Conservation (phyloP, 2,888 invertebrate genomes). For the Thymelicus acteon region DNA sequence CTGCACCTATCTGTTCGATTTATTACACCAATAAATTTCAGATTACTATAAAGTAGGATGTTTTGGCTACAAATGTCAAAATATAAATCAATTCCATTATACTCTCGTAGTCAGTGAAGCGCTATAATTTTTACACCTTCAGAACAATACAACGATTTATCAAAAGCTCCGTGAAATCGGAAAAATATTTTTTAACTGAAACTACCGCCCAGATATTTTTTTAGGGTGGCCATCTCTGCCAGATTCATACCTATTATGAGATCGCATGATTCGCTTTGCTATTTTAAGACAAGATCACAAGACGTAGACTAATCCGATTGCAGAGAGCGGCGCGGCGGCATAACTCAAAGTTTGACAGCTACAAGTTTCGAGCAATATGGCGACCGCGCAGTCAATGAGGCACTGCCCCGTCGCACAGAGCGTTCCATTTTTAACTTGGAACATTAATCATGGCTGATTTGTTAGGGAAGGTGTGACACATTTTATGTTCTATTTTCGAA, state of each 20-base stretch:
- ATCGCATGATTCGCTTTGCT: conserved; percentile 60
- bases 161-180: conserved; percentile 63
- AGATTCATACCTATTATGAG: conserved; percentile 49
- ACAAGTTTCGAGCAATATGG: conserved; percentile 83
- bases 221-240: conserved; percentile 34
- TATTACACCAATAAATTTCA: conserved; percentile 71
- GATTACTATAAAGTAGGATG: conserved; percentile 69
- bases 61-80: conserved; percentile 77
- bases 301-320: conserved; percentile 68
- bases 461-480: conserved; percentile 82
- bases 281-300: conserved; percentile 80
- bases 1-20: conserved; percentile 63
- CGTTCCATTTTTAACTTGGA: conserved; percentile 72
- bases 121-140: conserved; percentile 71
- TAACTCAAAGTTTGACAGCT: conserved; percentile 84
- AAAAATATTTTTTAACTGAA: conserved; percentile 39
- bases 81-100: conserved; percentile 70
- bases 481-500: conserved; percentile 84
- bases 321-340: conserved; percentile 71
- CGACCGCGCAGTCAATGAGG: conserved; percentile 83
- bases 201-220: conserved; percentile 45
- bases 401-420: conserved; percentile 76
- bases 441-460: conserved; percentile 83
- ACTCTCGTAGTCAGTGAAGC: conserved; percentile 56
- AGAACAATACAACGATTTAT: conserved; percentile 73